Evolutionary conservation across 1,140 invertebrate species (phyloP).

Genomic region (Apis laboriosa): DNA sequence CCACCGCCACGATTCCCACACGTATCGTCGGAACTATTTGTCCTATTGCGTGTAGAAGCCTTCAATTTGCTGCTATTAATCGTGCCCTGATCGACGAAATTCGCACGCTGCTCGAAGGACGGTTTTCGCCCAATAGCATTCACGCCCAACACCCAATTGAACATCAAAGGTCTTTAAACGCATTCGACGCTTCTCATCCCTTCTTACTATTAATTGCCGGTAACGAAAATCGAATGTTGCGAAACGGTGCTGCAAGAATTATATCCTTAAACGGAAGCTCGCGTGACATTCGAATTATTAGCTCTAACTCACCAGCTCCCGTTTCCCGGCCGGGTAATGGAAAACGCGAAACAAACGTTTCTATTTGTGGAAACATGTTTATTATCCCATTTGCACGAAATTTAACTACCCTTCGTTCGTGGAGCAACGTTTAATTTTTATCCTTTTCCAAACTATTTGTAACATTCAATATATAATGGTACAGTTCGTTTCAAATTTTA

Average conservation of each 20-base stretch:
- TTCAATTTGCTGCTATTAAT: conserved; percentile 49
- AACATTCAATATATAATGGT: not conserved
- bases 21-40: conserved; percentile 3
- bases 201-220: conserved; percentile 45
- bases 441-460: not conserved
- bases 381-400: not conserved
- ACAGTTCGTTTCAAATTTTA: too few species aligned
- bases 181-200: conserved; percentile 59
- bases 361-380: not conserved
- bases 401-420: too few species aligned
- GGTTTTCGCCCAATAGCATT: conserved; percentile 60
- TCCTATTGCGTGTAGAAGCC: not conserved
- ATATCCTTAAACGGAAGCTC: conserved; percentile 60
- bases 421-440: not conserved
- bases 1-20: not conserved
- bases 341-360: not conserved
- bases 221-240: not conserved
- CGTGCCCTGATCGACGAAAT: conserved; percentile 61
- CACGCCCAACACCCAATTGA: conserved; percentile 65
- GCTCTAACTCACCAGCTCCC: conserved; percentile 9
- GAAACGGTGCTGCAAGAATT: conserved; percentile 10
- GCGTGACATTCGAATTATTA: conserved; percentile 41
- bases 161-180: conserved; percentile 74
- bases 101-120: conserved; percentile 52
- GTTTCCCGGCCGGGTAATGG: conserved; percentile 8